These are phyloP conservation scores for Halictus quadricinctus DNA, from an alignment of 2,888 invertebrate genomes.

Conservation along the genomic window DNA sequence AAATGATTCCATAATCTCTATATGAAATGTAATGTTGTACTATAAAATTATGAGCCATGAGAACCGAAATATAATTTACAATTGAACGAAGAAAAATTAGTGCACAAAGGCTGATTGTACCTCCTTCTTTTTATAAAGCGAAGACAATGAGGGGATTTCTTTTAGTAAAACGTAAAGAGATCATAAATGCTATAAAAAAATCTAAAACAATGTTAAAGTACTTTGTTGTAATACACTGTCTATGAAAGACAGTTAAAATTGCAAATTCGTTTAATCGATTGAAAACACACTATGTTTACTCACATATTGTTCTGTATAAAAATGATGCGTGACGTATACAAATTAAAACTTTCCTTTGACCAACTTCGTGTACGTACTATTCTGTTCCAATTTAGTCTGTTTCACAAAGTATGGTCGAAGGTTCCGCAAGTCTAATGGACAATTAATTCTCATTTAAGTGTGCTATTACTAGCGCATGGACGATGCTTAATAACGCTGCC, in stretches of 20 bases:
- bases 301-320: neutral
- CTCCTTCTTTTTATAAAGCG: neutral
- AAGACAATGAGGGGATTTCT: neutral
- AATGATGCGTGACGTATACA: neutral
- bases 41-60: too few species aligned
- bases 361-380: neutral
- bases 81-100: too few species aligned
- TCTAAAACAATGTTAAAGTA: neutral
- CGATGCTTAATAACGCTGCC: constrained; percentile 1
- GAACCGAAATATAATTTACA: too few species aligned
- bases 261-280: neutral
- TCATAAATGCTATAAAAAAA: neutral
- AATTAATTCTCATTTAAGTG: constrained; percentile 13
- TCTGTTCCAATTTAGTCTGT: neutral
- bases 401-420: neutral
- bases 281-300: neutral
- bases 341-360: neutral
- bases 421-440: constrained; percentile 4
- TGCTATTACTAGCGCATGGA: neutral
- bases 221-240: neutral
- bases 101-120: neutral
- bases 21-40: too few species aligned
- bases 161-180: neutral
- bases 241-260: neutral
- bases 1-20: too few species aligned